A percentile compares a stretch with the other conserved stretches of the same genome.
These are phyloP conservation scores for Tupaia tana DNA, from an alignment of 2,113 vertebrate genomes.

Conservation along the genomic window DNA sequence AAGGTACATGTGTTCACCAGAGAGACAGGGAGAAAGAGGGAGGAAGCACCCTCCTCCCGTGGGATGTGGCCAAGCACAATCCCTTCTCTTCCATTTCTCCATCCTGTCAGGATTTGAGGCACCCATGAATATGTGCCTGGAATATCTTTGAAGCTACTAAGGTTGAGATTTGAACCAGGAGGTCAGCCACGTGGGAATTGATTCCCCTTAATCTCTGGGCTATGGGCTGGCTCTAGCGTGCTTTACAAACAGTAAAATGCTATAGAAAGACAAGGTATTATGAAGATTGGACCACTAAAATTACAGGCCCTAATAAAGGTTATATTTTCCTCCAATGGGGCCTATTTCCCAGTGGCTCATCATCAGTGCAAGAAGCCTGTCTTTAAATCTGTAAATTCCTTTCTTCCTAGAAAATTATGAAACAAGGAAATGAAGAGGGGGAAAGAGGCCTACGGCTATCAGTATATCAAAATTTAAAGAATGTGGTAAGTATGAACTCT, in stretches of 20 bases:
- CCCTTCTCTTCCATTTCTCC: too few species aligned
- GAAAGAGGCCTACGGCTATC: not conserved
- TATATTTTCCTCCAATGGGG: not conserved
- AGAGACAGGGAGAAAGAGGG: too few species aligned
- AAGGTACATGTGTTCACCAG: too few species aligned
- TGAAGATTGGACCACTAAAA: not conserved
- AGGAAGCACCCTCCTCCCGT: too few species aligned
- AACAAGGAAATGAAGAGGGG: not conserved
- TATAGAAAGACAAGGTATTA: not conserved
- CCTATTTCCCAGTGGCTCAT: not conserved
- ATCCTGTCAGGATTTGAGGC: too few species aligned
- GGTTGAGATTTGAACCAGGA: too few species aligned
- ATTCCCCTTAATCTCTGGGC: too few species aligned
- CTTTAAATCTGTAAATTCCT: conserved; percentile 55
- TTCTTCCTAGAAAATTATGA: conserved; percentile 42
- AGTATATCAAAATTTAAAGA: not conserved
- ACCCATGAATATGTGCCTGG: too few species aligned
- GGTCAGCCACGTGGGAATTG: too few species aligned
- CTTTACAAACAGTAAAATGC: not conserved
- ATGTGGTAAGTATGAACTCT: conserved; percentile 11
- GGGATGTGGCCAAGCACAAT: too few species aligned
- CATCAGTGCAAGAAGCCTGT: not conserved
- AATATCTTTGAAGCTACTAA: too few species aligned
- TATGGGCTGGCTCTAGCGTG: not conserved
- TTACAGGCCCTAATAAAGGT: not conserved